Conservation (phyloP, 2,888 invertebrate genomes). For the Coleophora deauratella region DNA sequence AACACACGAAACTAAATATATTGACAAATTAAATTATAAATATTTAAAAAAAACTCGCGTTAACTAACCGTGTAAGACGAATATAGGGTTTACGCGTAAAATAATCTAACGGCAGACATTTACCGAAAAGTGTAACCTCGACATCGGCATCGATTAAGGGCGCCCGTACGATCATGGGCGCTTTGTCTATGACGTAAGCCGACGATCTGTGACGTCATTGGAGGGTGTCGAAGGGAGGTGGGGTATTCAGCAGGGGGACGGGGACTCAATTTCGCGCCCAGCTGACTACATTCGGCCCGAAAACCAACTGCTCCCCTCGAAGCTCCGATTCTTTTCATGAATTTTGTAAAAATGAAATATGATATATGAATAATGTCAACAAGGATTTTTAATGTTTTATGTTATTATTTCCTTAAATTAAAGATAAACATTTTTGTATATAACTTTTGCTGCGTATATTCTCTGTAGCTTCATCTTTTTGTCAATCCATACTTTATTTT, state of each 20-base stretch:
- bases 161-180: conserved; percentile 51
- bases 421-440: too few relatives aligned
- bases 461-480: too few relatives aligned
- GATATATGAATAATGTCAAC: conserved; percentile 11
- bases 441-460: too few relatives aligned
- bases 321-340: conserved; percentile 20
- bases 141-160: conserved; percentile 51
- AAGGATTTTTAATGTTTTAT: not conserved
- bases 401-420: too few relatives aligned
- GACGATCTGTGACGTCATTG: conserved; percentile 56
- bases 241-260: conserved; percentile 21
- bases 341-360: conserved; percentile 21
- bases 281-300: conserved; percentile 52
- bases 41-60: too few relatives aligned
- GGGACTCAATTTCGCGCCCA: conserved; percentile 56
- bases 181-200: conserved; percentile 60
- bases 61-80: too few relatives aligned
- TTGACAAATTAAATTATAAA: too few relatives aligned
- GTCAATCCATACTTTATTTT: too few relatives aligned
- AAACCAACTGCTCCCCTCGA: conserved; percentile 27
- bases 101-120: conserved; percentile 1
- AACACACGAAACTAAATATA: too few relatives aligned
- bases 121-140: conserved; percentile 35
- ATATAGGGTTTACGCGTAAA: too few relatives aligned
- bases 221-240: conserved; percentile 32